phyloP scores from a whole-genome alignment of 2,888 invertebrate genomes.

The Trissonchulus latispiculum region DNA sequence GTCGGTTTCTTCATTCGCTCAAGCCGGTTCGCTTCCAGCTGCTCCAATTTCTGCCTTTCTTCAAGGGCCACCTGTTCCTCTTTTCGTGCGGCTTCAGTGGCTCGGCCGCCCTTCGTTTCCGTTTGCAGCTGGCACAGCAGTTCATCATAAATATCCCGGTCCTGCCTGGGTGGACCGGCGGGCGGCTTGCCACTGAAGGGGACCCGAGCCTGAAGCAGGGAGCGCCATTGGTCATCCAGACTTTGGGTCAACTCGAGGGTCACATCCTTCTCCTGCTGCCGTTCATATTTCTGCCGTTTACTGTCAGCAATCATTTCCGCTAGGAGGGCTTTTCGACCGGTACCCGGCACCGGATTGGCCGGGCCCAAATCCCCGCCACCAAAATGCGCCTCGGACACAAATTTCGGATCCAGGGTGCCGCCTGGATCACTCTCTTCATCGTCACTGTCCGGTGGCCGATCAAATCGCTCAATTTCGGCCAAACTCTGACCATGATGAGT shows the following conservation, averaged over 20 bases:
- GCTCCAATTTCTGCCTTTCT: no score
- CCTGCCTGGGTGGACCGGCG: background rate
- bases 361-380: no score
- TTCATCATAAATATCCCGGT: background rate
- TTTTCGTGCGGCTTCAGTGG: no score
- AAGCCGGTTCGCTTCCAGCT: no score
- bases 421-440: background rate
- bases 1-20: no score
- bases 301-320: background rate
- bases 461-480: background rate
- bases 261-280: background rate
- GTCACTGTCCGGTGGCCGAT: background rate
- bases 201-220: background rate
- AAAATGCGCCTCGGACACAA: no score
- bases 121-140: background rate
- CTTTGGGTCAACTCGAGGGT: background rate
- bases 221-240: background rate
- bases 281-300: background rate
- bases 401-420: no score
- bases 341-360: no score
- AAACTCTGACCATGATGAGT: background rate
- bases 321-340: background rate
- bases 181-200: background rate
- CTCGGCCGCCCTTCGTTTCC: background rate
- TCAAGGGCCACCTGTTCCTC: no score